These are phyloP conservation scores for Synanceia verrucosa DNA, from an alignment of 2,797 vertebrate species.

Conservation along the genomic window DNA sequence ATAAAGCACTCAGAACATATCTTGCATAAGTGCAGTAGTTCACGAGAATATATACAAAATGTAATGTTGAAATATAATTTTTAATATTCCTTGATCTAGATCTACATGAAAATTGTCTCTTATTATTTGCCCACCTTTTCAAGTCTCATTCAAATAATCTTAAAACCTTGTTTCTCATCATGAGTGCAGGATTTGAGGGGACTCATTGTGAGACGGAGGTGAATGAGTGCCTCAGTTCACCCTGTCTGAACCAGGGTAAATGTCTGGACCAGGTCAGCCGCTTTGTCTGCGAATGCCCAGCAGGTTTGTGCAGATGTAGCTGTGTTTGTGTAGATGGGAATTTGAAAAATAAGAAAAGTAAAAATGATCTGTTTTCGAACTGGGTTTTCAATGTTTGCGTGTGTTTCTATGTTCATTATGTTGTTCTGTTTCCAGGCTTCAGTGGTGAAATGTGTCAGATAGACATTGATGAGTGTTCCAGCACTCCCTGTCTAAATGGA, in stretches of 20 bases:
- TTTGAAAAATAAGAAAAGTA: too few species aligned
- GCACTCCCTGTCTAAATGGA: conserved; percentile 86
- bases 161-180: background rate
- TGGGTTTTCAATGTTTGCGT: background rate
- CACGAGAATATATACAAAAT: background rate
- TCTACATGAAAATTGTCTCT: background rate
- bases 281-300: conserved; percentile 91
- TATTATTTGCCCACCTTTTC: background rate
- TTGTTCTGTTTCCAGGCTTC: conserved; percentile 77
- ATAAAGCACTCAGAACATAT: background rate
- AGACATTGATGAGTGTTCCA: conserved; percentile 87
- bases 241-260: conserved; percentile 92
- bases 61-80: background rate
- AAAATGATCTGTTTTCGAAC: background rate
- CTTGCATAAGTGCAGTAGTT: background rate
- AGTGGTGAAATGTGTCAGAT: conserved; percentile 85
- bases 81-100: accelerated
- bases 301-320: conserved; percentile 81
- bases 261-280: conserved; percentile 91
- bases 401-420: background rate
- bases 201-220: conserved; percentile 90
- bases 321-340: background rate
- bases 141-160: background rate
- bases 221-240: conserved; percentile 92
- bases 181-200: conserved; percentile 88